Conservation (phyloP, 2,888 invertebrate genomes). For the Baronia brevicornis region DNA sequence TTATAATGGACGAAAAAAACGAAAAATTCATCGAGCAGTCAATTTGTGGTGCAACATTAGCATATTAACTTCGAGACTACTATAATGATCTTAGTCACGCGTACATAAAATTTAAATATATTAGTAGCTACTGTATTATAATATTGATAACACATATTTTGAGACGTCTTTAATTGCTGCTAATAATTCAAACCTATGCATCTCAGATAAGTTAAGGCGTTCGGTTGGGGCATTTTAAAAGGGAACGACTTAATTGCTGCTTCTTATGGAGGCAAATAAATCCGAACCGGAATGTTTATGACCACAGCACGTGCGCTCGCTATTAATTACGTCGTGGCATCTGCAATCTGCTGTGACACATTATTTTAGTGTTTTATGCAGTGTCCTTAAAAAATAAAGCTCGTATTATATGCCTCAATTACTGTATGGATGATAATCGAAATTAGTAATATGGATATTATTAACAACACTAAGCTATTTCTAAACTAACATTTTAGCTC, state of each 20-base stretch:
- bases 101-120: constrained; percentile 66
- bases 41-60: constrained; percentile 36
- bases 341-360: constrained; percentile 16
- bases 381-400: too few relatives aligned
- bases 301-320: constrained; percentile 41
- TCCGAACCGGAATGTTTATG: constrained; percentile 38
- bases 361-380: too few relatives aligned
- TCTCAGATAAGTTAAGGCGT: constrained; percentile 51
- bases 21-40: constrained; percentile 16
- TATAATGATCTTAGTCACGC: constrained; percentile 66
- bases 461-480: too few relatives aligned
- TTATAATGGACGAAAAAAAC: constrained; percentile 3
- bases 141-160: constrained; percentile 69
- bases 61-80: constrained; percentile 40
- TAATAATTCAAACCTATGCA: constrained; percentile 66
- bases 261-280: constrained; percentile 44
- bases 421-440: too few relatives aligned
- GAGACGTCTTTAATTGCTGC: constrained; percentile 61
- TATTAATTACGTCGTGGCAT: constrained; percentile 33
- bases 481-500: too few relatives aligned
- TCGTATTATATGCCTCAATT: too few relatives aligned
- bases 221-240: constrained; percentile 43
- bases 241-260: constrained; percentile 56
- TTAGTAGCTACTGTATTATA: constrained; percentile 71
- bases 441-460: too few relatives aligned